Evolutionary conservation across 2,888 invertebrate genomes (phyloP), one percentile per base, ranked within the genome.

Genomic region (Ophioninae sp.): DNA sequence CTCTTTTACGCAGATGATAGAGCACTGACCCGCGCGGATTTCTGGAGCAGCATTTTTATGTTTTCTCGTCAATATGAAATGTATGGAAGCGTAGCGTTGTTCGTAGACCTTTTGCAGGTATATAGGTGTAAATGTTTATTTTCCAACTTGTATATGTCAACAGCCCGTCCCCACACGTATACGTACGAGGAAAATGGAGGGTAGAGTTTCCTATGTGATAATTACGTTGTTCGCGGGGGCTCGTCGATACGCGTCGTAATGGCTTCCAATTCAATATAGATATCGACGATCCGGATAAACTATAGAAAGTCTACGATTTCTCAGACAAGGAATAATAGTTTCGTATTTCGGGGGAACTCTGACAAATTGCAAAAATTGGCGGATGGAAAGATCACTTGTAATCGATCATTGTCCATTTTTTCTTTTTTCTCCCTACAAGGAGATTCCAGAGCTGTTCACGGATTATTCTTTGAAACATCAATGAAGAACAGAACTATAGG

Each of bases 171-270:
- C 17, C 17, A 77, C 44, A 50, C 37, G 17, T 30, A 20, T 68
- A 68, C 57, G 37, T 56, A 74, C 37, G 64, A 50, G 67, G 20
- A 37, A 78, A 64, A 57, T 8, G n/a, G 21, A 65, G 39, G 65
- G 61, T 69, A 62, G 57, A 44, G 69, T 76, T 83, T 77, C 62
- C 73, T 73, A 83, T 83, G 83, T 83, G 83, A 83, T 80, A 83
- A 30, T 64, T 56, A 73, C 44, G 76, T 83, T 73, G 76, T 79
- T 77, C 68, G 30, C 30, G 2, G 62, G 50, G 68, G 68, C 73
- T 73, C 69, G 78, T 79, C 39, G 64, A 75, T 83, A 76, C 76
- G 56, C 76, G 62, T 80, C 76, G 73, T 64, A 83, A 73, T 65
- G 78, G 83, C 80, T 83, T 83, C 83, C 83, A 83, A 56, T 73